Percentiles rank a stretch among this genome's conserved stretches.
phyloP scores from a whole-genome alignment of 2,113 vertebrate genomes.

The Hemichromis elongatus region DNA sequence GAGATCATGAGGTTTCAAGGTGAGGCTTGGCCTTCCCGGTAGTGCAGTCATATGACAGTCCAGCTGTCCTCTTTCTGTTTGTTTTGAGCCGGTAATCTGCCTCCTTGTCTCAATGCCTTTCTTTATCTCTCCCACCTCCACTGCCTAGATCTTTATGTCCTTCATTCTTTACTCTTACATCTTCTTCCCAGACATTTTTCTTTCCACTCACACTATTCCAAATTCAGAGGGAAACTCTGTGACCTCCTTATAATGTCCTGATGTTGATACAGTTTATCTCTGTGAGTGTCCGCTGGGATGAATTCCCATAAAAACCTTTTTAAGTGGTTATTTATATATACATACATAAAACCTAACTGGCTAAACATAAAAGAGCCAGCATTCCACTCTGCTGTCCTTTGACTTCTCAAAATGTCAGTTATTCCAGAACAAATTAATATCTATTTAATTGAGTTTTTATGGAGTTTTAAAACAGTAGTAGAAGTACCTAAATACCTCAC shows the following conservation, averaged over 20 bases:
- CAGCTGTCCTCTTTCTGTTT: neutral
- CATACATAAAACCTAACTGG: neutral
- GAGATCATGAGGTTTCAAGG: slow-evolving; percentile 42
- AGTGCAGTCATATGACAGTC: slow-evolving; percentile 35
- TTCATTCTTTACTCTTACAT: neutral
- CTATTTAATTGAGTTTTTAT: neutral
- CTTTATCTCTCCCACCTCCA: slow-evolving; percentile 41
- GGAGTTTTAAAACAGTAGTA: neutral
- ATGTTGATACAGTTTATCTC: neutral
- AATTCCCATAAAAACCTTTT: neutral
- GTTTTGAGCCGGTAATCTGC: slow-evolving; percentile 30
- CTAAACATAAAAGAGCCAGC: neutral
- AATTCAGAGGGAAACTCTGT: neutral
- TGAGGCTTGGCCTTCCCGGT: slow-evolving; percentile 31
- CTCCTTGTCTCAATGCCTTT: slow-evolving; percentile 25
- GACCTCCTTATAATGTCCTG: slow-evolving; percentile 8
- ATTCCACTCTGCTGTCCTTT: accelerated
- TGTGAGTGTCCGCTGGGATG: neutral
- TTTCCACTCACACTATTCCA: neutral
- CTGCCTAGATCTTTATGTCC: slow-evolving; percentile 6
- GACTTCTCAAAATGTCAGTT: neutral
- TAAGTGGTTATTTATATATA: neutral
- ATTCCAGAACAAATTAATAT: neutral
- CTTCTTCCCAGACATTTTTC: neutral
- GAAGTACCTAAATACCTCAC: neutral